Percentiles rank a stretch among this genome's conserved stretches.
These are phyloP conservation scores for Petrocephalus sullivani DNA, from an alignment of 2,797 vertebrate genomes.

Conservation along the genomic window DNA sequence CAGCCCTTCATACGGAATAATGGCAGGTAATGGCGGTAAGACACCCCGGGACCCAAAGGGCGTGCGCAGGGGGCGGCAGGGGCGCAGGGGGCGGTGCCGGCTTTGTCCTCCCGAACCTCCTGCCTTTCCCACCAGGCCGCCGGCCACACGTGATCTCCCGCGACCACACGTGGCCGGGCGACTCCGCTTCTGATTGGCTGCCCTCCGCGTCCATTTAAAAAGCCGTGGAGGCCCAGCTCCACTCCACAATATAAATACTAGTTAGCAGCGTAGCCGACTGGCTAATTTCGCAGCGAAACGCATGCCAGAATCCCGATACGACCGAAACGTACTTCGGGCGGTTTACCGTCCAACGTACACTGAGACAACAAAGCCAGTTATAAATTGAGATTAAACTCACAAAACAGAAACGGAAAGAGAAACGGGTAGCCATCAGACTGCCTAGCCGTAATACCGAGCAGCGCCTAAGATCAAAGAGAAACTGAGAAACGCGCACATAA, in stretches of 20 bases:
- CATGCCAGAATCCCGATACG: background rate
- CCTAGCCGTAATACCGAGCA: conserved; percentile 17
- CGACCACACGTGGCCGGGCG: background rate
- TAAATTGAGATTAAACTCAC: background rate
- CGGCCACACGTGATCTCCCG: background rate
- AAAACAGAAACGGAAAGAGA: conserved; percentile 36
- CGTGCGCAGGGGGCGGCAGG: background rate
- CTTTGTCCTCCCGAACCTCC: background rate
- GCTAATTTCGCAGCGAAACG: background rate
- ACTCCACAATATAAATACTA: conserved; percentile 16
- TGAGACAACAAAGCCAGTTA: background rate
- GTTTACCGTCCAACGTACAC: conserved; percentile 14
- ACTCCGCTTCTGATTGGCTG: conserved; percentile 13
- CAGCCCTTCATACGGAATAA: background rate
- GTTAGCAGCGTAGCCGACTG: background rate
- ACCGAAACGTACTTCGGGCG: background rate
- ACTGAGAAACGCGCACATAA: conserved; percentile 30
- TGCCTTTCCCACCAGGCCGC: background rate
- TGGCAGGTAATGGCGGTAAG: background rate
- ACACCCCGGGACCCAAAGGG: background rate
- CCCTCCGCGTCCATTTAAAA: background rate
- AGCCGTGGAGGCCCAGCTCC: conserved; percentile 10
- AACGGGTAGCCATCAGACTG: conserved; percentile 33
- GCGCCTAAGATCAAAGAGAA: conserved; percentile 33
- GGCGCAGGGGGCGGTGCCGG: background rate